Percentiles rank a stretch among this genome's conserved stretches.
phyloP scores from a whole-genome alignment of 2,888 invertebrate species.

The Drosophila formosana region DNA sequence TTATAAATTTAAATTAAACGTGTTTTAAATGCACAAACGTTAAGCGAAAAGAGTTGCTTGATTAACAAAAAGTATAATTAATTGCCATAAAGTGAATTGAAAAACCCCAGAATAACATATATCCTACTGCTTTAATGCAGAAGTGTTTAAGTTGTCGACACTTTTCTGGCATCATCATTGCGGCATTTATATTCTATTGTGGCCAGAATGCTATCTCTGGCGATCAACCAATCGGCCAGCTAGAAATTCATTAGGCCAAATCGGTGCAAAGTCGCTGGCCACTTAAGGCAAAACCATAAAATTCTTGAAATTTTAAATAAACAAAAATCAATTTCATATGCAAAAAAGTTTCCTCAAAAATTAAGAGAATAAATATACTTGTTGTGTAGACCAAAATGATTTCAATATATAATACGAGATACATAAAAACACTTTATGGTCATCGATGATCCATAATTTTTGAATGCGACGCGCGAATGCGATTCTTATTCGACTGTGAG shows the following conservation, averaged over 20 bases:
- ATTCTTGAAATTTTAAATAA: constrained; percentile 30
- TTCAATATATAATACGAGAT: constrained; percentile 20
- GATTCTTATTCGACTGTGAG: background rate
- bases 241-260: constrained; percentile 32
- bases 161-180: constrained; percentile 2
- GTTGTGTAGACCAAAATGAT: constrained; percentile 3
- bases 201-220: constrained; percentile 9
- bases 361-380: constrained; percentile 20
- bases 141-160: constrained; percentile 13
- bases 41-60: constrained; percentile 6
- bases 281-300: constrained; percentile 26
- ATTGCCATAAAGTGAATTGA: constrained; percentile 45
- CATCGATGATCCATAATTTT: constrained; percentile 60
- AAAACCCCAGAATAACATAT: constrained; percentile 5
- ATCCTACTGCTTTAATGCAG: background rate
- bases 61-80: constrained; percentile 49
- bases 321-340: constrained; percentile 26
- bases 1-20: constrained; percentile 78
- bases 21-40: constrained; percentile 72
- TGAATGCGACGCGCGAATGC: constrained; percentile 33
- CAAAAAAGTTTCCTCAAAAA: constrained; percentile 8
- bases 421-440: constrained; percentile 42
- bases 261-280: constrained; percentile 15
- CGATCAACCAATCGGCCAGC: background rate
- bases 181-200: constrained; percentile 21